Percentiles rank a stretch among this genome's conserved stretches.
These are phyloP conservation scores for Cosmorhoe ocellata DNA, from an alignment of 2,888 invertebrate genomes.

Conservation along the genomic window DNA sequence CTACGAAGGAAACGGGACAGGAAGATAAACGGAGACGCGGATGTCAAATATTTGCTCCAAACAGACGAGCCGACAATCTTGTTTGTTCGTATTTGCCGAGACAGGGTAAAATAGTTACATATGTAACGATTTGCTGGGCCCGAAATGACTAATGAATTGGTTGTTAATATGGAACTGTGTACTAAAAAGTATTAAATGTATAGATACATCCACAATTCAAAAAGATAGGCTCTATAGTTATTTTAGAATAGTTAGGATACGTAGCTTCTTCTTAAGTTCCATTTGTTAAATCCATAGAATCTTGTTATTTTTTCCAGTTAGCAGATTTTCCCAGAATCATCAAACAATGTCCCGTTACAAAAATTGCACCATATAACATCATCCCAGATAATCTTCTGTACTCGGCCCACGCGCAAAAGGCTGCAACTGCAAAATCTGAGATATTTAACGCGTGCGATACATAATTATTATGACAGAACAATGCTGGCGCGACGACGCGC, in stretches of 20 bases:
- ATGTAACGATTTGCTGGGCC: constrained; percentile 26
- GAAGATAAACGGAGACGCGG: constrained; percentile 56
- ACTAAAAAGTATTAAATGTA: no score
- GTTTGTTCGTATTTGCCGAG: constrained; percentile 26
- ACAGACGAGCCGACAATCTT: constrained; percentile 29
- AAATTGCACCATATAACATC: constrained; percentile 24
- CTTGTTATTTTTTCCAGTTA: neutral
- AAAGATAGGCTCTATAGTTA: no score
- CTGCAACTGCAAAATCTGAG: constrained; percentile 53
- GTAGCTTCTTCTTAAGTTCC: no score
- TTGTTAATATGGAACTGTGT: no score
- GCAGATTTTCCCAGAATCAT: neutral
- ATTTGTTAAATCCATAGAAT: no score
- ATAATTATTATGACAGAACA: constrained; percentile 78
- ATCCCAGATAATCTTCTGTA: constrained; percentile 20
- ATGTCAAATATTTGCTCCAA: constrained; percentile 63
- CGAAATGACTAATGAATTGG: constrained; percentile 1
- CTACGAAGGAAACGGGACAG: constrained; percentile 63
- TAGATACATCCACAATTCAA: no score
- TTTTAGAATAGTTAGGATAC: no score
- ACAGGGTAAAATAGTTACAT: constrained; percentile 10
- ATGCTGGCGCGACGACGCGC: constrained; percentile 49
- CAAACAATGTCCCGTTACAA: constrained; percentile 13
- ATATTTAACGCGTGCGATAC: constrained; percentile 68
- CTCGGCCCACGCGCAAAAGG: constrained; percentile 38